phyloP scores from a whole-genome alignment of 2,113 vertebrate species.

The Cyprinus carpio region DNA sequence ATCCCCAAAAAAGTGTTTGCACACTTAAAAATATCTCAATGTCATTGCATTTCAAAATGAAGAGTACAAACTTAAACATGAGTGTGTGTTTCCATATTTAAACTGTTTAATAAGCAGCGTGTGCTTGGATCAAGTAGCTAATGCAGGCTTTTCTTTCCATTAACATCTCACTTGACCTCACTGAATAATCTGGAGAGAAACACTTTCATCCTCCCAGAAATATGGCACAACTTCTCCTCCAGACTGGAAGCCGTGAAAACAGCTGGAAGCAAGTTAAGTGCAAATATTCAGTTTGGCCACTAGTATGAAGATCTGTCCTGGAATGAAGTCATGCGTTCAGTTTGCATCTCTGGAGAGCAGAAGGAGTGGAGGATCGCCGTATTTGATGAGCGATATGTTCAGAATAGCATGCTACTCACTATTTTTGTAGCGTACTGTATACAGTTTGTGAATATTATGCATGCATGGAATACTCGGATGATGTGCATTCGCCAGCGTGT shows the following conservation, averaged over 20 bases:
- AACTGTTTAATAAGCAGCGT: neutral
- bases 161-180: neutral
- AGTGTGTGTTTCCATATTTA: slow-evolving; percentile 20
- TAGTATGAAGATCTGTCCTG: slow-evolving; percentile 16
- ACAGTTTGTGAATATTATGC: neutral
- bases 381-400: neutral
- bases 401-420: neutral
- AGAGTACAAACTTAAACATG: neutral
- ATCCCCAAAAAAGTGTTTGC: neutral
- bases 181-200: slow-evolving; percentile 16
- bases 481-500: neutral
- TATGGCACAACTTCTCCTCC: neutral
- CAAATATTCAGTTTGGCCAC: slow-evolving; percentile 18
- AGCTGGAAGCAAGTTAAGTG: slow-evolving; percentile 35
- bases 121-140: neutral
- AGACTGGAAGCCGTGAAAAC: slow-evolving; percentile 26
- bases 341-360: neutral
- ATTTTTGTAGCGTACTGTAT: neutral
- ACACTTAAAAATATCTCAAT: slow-evolving; percentile 7
- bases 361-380: neutral
- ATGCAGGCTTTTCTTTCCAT: neutral
- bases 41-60: slow-evolving; percentile 17
- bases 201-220: slow-evolving; percentile 28
- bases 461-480: neutral
- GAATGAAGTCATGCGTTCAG: slow-evolving; percentile 5